phyloP scores from a whole-genome alignment of 2,888 invertebrate genomes.

The Hemistola chrysoprasaria region DNA sequence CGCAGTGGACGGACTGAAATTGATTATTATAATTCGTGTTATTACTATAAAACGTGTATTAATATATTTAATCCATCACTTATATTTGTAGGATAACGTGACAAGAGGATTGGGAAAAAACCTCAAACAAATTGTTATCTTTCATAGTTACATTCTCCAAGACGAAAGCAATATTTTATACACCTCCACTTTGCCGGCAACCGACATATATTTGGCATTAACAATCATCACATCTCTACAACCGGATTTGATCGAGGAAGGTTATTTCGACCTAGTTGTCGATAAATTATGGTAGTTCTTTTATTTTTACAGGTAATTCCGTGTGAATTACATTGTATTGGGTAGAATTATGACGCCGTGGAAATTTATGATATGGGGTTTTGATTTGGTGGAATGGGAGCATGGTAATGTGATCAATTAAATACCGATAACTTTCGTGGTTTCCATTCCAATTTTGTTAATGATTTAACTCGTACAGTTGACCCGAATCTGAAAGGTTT shows the following conservation, averaged over 20 bases:
- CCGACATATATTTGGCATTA: constrained; percentile 5
- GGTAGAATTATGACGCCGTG: constrained; percentile 19
- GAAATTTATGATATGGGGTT: constrained; percentile 17
- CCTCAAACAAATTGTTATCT: no score
- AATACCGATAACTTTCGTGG: constrained; percentile 4
- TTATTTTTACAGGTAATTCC: constrained; percentile 32
- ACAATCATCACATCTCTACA: constrained; percentile 11
- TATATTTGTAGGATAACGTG: no score
- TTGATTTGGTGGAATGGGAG: constrained; percentile 14
- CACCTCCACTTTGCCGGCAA: no score
- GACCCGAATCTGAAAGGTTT: no score
- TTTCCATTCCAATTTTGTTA: neutral
- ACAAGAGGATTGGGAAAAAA: no score
- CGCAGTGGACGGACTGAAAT: no score
- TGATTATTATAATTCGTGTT: no score
- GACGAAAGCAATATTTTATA: no score
- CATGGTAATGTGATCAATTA: constrained; percentile 18
- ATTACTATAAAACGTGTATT: no score
- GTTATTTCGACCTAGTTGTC: constrained; percentile 31
- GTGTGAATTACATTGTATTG: constrained; percentile 29
- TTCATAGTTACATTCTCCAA: no score
- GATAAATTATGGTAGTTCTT: constrained; percentile 31
- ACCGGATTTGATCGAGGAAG: constrained; percentile 23
- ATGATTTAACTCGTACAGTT: no score
- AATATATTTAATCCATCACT: no score